Evolutionary conservation across 2,797 vertebrate species (phyloP).

Genomic region (Carduelis carduelis): DNA sequence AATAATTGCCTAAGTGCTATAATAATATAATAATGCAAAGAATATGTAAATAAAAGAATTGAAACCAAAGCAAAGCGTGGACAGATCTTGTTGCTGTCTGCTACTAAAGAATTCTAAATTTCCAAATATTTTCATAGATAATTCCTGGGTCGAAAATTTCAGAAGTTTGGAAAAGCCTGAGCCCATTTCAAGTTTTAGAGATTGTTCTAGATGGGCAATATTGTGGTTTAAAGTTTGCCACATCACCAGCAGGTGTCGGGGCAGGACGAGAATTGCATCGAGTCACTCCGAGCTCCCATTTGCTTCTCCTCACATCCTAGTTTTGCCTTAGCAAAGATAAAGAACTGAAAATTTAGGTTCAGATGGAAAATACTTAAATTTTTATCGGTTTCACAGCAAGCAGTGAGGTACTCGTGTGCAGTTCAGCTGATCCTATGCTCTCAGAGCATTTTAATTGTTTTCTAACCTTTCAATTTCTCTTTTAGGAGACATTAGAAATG

Average conservation of each 20-base stretch:
- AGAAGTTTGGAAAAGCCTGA: neutral
- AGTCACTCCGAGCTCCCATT: neutral
- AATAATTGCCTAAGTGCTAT: too few species aligned
- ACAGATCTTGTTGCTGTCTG: neutral
- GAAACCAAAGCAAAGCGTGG: fast-evolving
- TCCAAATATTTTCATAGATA: neutral
- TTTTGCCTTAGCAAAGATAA: neutral
- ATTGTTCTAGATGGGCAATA: neutral
- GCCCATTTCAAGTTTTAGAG: neutral
- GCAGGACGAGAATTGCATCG: slow-evolving; percentile 59
- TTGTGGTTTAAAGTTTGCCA: neutral
- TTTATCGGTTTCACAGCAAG: neutral
- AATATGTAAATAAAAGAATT: neutral
- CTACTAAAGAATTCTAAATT: neutral
- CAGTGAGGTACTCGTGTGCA: neutral
- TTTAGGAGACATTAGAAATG: slow-evolving; percentile 92
- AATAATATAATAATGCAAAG: neutral
- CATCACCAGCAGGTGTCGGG: slow-evolving; percentile 76
- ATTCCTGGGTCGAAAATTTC: neutral
- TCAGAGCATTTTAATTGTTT: neutral
- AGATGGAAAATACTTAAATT: neutral
- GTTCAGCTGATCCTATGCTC: neutral
- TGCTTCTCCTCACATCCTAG: neutral
- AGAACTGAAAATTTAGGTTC: neutral
- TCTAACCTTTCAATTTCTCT: neutral